These are phyloP conservation scores for Trissoscelio sp. DNA, from an alignment of 2,888 invertebrate species.

Conservation along the genomic window DNA sequence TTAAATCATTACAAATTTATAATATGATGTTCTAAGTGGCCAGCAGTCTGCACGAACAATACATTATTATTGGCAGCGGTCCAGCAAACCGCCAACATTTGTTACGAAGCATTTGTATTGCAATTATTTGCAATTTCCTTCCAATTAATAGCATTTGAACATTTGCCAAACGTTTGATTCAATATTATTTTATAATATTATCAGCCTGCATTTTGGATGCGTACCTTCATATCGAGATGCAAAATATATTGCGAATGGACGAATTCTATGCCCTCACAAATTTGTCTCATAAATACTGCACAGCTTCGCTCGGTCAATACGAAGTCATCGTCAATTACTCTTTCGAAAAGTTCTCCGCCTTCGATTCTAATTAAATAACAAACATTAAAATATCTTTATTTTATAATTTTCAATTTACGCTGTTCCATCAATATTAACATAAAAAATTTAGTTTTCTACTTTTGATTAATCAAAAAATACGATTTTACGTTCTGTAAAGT, in stretches of 20 bases:
- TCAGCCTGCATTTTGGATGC: too few species aligned
- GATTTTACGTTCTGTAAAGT: too few species aligned
- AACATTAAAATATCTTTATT: neutral
- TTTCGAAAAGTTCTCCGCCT: slow-evolving; percentile 99
- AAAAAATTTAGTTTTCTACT: too few species aligned
- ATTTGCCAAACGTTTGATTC: slow-evolving; percentile 41
- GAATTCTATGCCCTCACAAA: slow-evolving; percentile 98
- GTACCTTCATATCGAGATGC: slow-evolving; percentile 98
- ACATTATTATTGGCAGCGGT: slow-evolving; percentile 44
- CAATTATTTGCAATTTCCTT: slow-evolving; percentile 51
- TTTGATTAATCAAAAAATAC: too few species aligned
- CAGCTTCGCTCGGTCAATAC: slow-evolving; percentile 98
- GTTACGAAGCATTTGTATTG: slow-evolving; percentile 53
- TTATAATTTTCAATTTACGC: neutral
- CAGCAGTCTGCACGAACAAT: slow-evolving; percentile 38
- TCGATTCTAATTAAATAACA: slow-evolving; percentile 88
- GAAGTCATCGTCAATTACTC: slow-evolving; percentile 99
- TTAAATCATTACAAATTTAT: slow-evolving; percentile 31
- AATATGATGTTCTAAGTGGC: slow-evolving; percentile 42
- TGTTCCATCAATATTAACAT: too few species aligned
- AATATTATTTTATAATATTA: slow-evolving; percentile 39
- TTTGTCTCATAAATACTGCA: slow-evolving; percentile 98
- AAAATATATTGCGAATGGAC: slow-evolving; percentile 98
- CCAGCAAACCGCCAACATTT: slow-evolving; percentile 44
- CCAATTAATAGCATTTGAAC: slow-evolving; percentile 49